These are phyloP conservation scores for Sinodicranocentrus sp. DNA, from an alignment of 2,888 invertebrate genomes.

Conservation along the genomic window DNA sequence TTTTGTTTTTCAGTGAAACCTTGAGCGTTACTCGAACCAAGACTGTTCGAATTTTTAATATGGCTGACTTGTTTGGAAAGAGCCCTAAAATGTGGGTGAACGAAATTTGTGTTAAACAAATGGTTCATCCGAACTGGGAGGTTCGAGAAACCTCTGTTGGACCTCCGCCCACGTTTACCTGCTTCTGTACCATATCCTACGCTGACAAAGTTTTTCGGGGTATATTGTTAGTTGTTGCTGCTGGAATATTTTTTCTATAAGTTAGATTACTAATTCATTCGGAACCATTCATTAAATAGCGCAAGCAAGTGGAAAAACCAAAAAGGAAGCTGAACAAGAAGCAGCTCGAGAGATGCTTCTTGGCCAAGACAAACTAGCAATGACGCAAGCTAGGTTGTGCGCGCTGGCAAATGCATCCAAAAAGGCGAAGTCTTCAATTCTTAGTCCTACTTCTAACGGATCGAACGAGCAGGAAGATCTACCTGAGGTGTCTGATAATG, in stretches of 20 bases:
- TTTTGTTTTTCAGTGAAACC: too few species aligned
- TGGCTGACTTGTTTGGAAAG: conserved; percentile 33
- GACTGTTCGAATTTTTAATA: too few species aligned
- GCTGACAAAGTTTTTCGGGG: conserved; percentile 23
- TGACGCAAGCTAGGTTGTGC: conserved; percentile 44
- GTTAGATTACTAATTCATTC: too few species aligned
- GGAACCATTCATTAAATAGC: too few species aligned
- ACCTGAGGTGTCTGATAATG: conserved; percentile 21
- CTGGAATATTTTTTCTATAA: too few species aligned
- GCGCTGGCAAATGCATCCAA: background rate
- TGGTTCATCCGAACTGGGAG: conserved; percentile 34
- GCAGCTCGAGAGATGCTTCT: conserved; percentile 56
- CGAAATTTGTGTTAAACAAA: conserved; percentile 67
- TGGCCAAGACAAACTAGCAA: conserved; percentile 24
- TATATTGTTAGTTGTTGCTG: too few species aligned
- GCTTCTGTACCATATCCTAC: conserved; percentile 18
- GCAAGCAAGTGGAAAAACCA: conserved; percentile 45
- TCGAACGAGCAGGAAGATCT: conserved; percentile 1
- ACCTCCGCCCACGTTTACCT: conserved; percentile 42
- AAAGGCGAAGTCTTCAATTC: background rate
- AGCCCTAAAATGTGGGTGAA: conserved; percentile 66
- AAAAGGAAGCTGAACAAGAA: conserved; percentile 66
- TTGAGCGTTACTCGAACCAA: too few species aligned
- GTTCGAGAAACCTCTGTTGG: conserved; percentile 14
- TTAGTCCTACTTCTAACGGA: background rate